Conservation (phyloP, 2,888 invertebrate genomes). For the Dasypolia templi region DNA sequence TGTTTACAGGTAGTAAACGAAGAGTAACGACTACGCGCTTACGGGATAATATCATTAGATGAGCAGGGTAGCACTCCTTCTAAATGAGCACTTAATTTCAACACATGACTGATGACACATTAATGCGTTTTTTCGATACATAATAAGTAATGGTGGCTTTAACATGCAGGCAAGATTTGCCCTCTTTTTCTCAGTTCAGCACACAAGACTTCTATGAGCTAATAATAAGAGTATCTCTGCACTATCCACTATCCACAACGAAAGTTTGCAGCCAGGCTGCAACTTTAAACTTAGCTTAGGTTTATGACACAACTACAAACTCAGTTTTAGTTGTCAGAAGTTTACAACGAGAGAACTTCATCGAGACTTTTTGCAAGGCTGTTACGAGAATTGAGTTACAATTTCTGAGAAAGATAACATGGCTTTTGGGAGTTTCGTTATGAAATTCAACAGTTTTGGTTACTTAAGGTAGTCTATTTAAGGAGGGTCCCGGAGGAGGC, state of each 20-base stretch:
- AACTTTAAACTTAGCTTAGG: constrained; percentile 62
- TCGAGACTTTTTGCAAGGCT: constrained; percentile 45
- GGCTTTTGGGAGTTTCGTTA: constrained; percentile 49
- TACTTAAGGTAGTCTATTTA: constrained; percentile 21
- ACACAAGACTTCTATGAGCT: constrained; percentile 20
- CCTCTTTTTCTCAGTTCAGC: no score
- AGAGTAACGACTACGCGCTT: background rate
- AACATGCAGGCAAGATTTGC: no score
- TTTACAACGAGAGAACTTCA: constrained; percentile 50
- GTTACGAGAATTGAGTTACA: constrained; percentile 56
- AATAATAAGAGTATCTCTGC: constrained; percentile 19
- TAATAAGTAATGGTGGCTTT: background rate
- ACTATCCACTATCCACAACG: background rate
- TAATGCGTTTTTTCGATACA: background rate
- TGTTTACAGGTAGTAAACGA: background rate
- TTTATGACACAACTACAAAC: constrained; percentile 56
- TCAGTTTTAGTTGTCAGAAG: constrained; percentile 54
- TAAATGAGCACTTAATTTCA: background rate
- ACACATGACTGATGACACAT: background rate
- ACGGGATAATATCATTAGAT: background rate
- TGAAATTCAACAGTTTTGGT: constrained; percentile 54
- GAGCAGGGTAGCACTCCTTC: background rate
- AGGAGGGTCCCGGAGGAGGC: constrained; percentile 29
- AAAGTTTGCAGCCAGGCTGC: constrained; percentile 18
- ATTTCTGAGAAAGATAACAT: constrained; percentile 50